Base-by-base conservation (phyloP, 2,888 invertebrate species). In the Drosophila sordidula region DNA sequence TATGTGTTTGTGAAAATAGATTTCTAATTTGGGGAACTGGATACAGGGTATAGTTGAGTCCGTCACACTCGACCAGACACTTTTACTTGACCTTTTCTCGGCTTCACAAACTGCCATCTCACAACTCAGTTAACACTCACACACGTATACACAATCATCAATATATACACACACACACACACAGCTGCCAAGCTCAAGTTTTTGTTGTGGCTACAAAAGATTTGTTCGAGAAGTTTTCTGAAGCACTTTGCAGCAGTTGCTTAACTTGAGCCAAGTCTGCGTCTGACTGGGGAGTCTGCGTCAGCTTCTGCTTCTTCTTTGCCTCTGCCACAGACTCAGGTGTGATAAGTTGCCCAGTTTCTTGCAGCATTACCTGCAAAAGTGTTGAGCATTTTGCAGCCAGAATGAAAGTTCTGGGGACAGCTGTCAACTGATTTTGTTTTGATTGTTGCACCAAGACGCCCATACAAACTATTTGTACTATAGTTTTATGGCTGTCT, bases 121-220 rank as follows among this genome's bases (percentile, higher is more conserved):
- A 14, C 44, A 38, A 9, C 42, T 41, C 41, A 18, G 5, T 39
- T 26, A 22, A 5, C 41, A 11, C 36, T 38, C 29, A 32, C 38
- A 49, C 44, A 12, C 29, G 6, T 22, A 32, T 6, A 22, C 34
- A 42, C 34, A 34, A 22, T 45, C 11, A 1, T 1, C 4, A n/a
- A 18, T 12, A 32, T 3, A 39, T 9, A 22, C 18, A 47, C 32
- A 11, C 22, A 29, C 32, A 32, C 51, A 34, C 14, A 45, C 26
- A 26, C 32, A 41, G 18, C 5, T 9, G 12, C n/a, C 22, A 14
- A 12, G 22, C 9, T 8, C 14, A 54, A 47, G 25, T 64, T 57
- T 34, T 69, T 57, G n/a, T 64, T 51, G 55, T 64, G 61, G 61
- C 57, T 41, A 47, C 47, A 71, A 76, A 71, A 76, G 74, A 74